Evolutionary conservation across 2,888 invertebrate species (phyloP), one percentile per base, ranked within the genome.

Genomic region (Zaprionus bogoriensis): DNA sequence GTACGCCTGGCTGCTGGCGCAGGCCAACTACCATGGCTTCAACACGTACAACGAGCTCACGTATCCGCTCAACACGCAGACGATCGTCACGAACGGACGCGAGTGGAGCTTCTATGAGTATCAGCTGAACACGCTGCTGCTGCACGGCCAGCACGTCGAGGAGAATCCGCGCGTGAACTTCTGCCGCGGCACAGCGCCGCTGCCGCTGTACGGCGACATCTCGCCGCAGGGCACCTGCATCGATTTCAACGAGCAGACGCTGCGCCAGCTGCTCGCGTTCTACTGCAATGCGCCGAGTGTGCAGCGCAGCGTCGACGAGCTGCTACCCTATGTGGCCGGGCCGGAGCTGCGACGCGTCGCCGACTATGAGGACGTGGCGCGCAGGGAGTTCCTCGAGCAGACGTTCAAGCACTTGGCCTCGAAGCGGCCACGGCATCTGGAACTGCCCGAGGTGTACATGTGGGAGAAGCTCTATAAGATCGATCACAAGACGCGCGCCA

Each of bases 21-120:
- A 96, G 91, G 96, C 97, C 2, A 94, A 93, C 88, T 95, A 95
- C 89, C 94, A 95, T 90, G 97, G 99, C 19, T 99, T 99, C 90
- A 96, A 96, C 28, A 96, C 96, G 12, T 97, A 93, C 88, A 96
- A 96, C 77, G 99, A 99, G 74, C 81, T 98, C 14, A 97, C 96
- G 0, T 98, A 98, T 89, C 99, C 99, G 0, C 90, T 99, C 55
- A 94, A 95, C 0, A 95, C 96, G 3, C 99, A 99, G 92, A 95
- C 96, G 12, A 92, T 98, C 10, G 92, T 98, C 32, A 97, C 98
- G 0, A 95, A 99, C 91, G 99, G 99, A 0, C 93, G 95, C 72
- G 89, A 93, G 3, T 98, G 96, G 94, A 95, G 96, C 0, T 95
- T 99, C 73, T 96, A 95, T 87, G 93, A 94, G 10, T 99, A 98